Conservation (phyloP, 2,797 vertebrate species). For the Gymnoscopelus microlampas region DNA sequence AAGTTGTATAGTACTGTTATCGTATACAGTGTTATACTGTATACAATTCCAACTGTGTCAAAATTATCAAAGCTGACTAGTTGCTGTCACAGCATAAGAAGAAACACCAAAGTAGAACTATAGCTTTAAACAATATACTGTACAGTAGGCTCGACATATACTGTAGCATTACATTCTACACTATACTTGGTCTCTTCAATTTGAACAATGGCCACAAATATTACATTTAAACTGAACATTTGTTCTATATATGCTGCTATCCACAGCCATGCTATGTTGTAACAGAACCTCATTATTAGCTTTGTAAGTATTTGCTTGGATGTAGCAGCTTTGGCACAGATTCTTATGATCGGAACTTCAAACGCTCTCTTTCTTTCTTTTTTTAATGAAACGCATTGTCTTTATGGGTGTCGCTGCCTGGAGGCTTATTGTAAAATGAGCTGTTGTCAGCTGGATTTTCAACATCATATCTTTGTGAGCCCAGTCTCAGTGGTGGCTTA, state of each 20-base stretch:
- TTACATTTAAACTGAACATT: conserved; percentile 51
- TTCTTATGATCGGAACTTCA: conserved; percentile 65
- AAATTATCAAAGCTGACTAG: conserved; percentile 10
- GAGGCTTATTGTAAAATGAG: conserved; percentile 63
- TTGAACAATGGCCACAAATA: conserved; percentile 33
- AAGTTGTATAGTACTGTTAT: too few species aligned
- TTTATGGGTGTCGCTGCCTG: conserved; percentile 57
- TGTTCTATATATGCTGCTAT: conserved; percentile 46
- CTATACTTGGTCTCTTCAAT: conserved; percentile 10
- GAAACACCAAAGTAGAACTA: background rate
- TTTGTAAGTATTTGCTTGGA: conserved; percentile 60
- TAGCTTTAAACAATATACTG: background rate
- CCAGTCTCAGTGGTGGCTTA: conserved; percentile 36
- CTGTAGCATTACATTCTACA: conserved; percentile 3
- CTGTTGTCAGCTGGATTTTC: conserved; percentile 69
- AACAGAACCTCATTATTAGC: conserved; percentile 57
- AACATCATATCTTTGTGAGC: conserved; percentile 65
- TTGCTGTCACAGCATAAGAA: background rate
- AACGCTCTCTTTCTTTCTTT: conserved; percentile 52
- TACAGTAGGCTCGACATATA: conserved; percentile 4
- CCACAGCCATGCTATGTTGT: conserved; percentile 39
- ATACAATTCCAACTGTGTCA: too few species aligned
- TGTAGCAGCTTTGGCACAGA: conserved; percentile 44
- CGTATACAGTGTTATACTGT: too few species aligned
- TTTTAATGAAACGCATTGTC: conserved; percentile 74